phyloP scores from a whole-genome alignment of 1,140 invertebrate genomes.

The Drosophila ananassae region DNA sequence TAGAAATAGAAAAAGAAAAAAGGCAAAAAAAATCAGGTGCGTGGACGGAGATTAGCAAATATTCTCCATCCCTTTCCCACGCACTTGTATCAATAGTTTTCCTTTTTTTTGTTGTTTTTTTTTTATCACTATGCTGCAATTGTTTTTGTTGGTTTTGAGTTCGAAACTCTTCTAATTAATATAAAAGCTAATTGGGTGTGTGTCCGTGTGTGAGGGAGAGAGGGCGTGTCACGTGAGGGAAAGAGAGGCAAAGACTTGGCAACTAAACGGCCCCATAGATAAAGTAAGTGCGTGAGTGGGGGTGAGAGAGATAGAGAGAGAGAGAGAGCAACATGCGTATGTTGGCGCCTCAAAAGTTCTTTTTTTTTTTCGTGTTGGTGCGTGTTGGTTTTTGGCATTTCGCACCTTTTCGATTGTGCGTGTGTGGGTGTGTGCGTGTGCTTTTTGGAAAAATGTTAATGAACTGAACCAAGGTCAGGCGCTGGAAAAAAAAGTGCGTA shows the following conservation, averaged over 20 bases:
- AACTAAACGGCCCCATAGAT: conserved; percentile 38
- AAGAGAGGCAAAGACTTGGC: conserved; percentile 29
- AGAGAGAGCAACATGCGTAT: conserved; percentile 28
- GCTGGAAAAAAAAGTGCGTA: conserved; percentile 63
- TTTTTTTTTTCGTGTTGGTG: conserved; percentile 11
- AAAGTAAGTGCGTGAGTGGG: not conserved
- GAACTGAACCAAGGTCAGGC: conserved; percentile 75
- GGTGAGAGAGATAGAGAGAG: conserved; percentile 13
- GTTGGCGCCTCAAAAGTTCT: conserved; percentile 19
- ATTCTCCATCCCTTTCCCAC: conserved; percentile 6
- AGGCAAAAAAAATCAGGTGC: conserved; percentile 55
- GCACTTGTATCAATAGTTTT: conserved; percentile 48
- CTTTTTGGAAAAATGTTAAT: conserved; percentile 67
- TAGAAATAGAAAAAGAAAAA: conserved; percentile 26
- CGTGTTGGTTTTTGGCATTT: conserved; percentile 32
- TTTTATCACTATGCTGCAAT: conserved; percentile 20
- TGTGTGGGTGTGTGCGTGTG: conserved; percentile 16
- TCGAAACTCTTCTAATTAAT: conserved; percentile 36
- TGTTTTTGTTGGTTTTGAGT: not conserved
- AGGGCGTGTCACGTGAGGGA: conserved; percentile 47
- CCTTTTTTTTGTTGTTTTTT: not conserved
- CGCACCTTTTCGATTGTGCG: conserved; percentile 33
- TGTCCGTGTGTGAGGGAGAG: not conserved
- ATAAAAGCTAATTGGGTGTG: conserved; percentile 23
- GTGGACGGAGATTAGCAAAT: conserved; percentile 50